A percentile compares a stretch with the other conserved stretches of the same genome.
phyloP scores from a whole-genome alignment of 2,113 vertebrate species.

The Rhea americana region DNA sequence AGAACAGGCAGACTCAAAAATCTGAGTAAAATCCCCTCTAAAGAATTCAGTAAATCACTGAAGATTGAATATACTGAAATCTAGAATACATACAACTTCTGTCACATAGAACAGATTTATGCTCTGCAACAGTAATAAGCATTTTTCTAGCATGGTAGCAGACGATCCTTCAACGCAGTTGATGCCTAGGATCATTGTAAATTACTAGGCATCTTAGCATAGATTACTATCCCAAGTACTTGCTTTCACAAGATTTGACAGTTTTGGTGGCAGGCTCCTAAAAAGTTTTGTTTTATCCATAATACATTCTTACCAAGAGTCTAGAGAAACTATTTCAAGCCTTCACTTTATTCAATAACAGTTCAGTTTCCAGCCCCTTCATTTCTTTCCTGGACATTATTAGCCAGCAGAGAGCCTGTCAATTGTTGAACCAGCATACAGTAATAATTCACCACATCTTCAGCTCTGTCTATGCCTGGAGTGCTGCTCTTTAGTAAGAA shows the following conservation, averaged over 20 bases:
- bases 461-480: not conserved
- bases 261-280: rapidly evolving
- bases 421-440: not conserved
- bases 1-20: rapidly evolving
- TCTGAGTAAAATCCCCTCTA: rapidly evolving
- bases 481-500: not conserved
- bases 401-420: rapidly evolving
- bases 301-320: not conserved
- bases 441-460: not conserved
- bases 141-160: rapidly evolving
- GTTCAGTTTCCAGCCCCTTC: not conserved
- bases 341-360: rapidly evolving
- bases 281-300: not conserved
- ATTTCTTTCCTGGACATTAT: rapidly evolving
- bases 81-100: rapidly evolving
- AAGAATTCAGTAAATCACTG: rapidly evolving
- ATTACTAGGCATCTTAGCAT: not conserved
- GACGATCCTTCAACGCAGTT: too few species aligned
- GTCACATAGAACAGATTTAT: rapidly evolving
- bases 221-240: rapidly evolving
- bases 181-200: too few species aligned
- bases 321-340: not conserved
- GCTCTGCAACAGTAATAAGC: rapidly evolving
- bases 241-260: too few species aligned
- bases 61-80: rapidly evolving